phyloP scores from a whole-genome alignment of 2,888 invertebrate species.

The Odontomyia ornata region DNA sequence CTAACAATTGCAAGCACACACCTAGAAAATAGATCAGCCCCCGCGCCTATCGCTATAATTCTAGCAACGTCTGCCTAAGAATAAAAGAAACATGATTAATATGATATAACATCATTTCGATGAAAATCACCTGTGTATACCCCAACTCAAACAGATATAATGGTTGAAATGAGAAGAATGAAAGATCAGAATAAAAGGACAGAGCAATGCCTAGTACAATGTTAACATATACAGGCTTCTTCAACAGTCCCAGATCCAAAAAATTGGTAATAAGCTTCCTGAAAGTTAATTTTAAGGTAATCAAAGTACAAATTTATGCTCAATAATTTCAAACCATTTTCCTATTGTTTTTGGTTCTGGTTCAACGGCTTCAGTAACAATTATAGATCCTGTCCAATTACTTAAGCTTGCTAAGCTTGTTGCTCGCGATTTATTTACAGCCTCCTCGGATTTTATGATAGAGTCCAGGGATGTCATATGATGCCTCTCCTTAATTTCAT shows the following conservation, averaged over 20 bases:
- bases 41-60: slow-evolving; percentile 75
- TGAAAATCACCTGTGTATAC: slow-evolving; percentile 57
- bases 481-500: background rate
- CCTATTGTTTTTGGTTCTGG: slow-evolving; percentile 55
- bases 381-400: slow-evolving; percentile 62
- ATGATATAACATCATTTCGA: background rate
- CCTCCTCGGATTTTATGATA: background rate
- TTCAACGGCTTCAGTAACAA: slow-evolving; percentile 59
- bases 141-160: slow-evolving; percentile 63
- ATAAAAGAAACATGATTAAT: background rate
- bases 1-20: slow-evolving; percentile 71
- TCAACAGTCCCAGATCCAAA: slow-evolving; percentile 71
- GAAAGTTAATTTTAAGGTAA: too few species aligned
- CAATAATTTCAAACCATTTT: slow-evolving; percentile 38
- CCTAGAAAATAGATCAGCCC: slow-evolving; percentile 74
- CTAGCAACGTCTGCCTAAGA: slow-evolving; percentile 71
- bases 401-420: slow-evolving; percentile 62
- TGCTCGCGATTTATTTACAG: slow-evolving; percentile 51
- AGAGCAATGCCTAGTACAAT: slow-evolving; percentile 76
- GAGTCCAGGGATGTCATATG: background rate
- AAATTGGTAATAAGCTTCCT: slow-evolving; percentile 69
- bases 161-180: slow-evolving; percentile 76
- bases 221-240: slow-evolving; percentile 73
- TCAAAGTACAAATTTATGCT: background rate
- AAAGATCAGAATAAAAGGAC: slow-evolving; percentile 74